Conservation (phyloP, 2,113 vertebrate species). For the Neogobius melanostomus region DNA sequence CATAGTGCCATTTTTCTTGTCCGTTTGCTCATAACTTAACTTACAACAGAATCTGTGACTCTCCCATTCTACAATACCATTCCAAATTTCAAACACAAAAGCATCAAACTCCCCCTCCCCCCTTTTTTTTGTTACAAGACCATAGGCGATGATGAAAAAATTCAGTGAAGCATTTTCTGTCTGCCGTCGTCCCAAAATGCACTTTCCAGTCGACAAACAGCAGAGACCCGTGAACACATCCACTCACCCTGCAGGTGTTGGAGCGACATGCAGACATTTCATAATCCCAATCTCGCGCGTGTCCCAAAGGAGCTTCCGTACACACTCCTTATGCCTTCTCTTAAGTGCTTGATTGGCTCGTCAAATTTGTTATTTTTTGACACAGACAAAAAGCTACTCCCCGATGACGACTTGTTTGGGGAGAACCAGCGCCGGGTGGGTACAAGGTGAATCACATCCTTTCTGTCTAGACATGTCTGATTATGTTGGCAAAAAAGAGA, state of each 20-base stretch:
- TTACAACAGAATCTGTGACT: too few species aligned
- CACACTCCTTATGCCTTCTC: neutral
- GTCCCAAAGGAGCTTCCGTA: neutral
- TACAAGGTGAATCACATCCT: conserved; percentile 4
- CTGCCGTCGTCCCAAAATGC: neutral
- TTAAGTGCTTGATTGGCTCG: conserved; percentile 6
- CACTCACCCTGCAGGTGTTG: neutral
- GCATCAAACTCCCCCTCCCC: too few species aligned
- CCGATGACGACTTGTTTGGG: neutral
- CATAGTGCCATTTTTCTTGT: too few species aligned
- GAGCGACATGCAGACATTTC: neutral
- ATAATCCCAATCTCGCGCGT: neutral
- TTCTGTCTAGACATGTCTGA: conserved; percentile 12
- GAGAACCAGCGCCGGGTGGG: neutral
- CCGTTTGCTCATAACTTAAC: too few species aligned
- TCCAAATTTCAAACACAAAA: too few species aligned
- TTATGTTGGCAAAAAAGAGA: neutral
- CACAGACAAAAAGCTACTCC: conserved; percentile 1
- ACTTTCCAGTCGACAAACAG: neutral
- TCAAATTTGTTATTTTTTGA: conserved; percentile 1
- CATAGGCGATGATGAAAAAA: neutral
- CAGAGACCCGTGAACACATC: neutral
- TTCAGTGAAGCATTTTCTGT: neutral
- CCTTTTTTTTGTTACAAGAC: neutral
- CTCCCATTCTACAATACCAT: too few species aligned